These are phyloP conservation scores for Dipus sagitta DNA, from an alignment of 2,797 vertebrate genomes.

Conservation along the genomic window DNA sequence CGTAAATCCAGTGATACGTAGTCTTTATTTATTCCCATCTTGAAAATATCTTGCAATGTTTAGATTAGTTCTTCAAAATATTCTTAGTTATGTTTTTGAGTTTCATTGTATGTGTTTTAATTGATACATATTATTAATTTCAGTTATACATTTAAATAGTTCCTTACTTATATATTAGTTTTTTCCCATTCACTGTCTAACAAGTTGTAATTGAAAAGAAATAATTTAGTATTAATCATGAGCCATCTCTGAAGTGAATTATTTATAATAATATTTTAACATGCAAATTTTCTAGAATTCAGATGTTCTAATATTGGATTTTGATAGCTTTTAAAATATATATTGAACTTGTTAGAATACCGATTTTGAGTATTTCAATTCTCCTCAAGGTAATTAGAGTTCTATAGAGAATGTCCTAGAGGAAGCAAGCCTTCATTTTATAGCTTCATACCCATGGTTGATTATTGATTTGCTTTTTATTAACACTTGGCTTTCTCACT, in stretches of 20 bases:
- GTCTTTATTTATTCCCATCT: neutral
- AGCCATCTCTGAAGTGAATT: constrained; percentile 15
- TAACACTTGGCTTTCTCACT: constrained; percentile 84
- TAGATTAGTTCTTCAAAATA: constrained; percentile 27
- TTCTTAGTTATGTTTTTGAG: constrained; percentile 60
- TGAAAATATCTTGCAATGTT: neutral
- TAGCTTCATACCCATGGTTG: constrained; percentile 55
- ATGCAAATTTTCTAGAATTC: constrained; percentile 45
- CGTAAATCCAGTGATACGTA: neutral
- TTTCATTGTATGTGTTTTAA: constrained; percentile 50
- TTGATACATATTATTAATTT: constrained; percentile 57
- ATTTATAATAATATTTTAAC: constrained; percentile 39
- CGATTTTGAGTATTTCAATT: constrained; percentile 64
- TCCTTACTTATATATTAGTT: constrained; percentile 6
- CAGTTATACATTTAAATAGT: neutral
- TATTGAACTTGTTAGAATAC: constrained; percentile 42
- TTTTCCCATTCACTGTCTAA: neutral
- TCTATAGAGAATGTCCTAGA: constrained; percentile 63
- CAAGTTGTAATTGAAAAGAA: constrained; percentile 31
- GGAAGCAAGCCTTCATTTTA: constrained; percentile 66
- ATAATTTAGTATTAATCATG: constrained; percentile 32
- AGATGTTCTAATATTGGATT: constrained; percentile 46
- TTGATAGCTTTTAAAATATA: constrained; percentile 5
- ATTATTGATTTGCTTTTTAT: constrained; percentile 91
- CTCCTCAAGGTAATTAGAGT: constrained; percentile 59